phyloP scores from a whole-genome alignment of 2,888 invertebrate species.

The Glyphotaelius pellucidus region DNA sequence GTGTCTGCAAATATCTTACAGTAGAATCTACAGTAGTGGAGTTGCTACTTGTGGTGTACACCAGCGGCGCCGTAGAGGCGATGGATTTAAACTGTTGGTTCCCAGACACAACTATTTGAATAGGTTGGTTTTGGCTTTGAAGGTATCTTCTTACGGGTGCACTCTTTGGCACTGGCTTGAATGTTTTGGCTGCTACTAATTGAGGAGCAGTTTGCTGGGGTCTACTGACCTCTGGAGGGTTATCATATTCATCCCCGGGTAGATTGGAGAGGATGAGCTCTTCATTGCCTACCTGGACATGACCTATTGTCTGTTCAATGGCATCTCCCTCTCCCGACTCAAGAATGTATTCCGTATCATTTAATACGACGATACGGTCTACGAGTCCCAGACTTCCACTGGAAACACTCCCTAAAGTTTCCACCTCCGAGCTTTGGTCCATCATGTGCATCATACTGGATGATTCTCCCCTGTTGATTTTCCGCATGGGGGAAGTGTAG shows the following conservation, averaged over 20 bases:
- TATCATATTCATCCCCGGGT: slow-evolving; percentile 43
- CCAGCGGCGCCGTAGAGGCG: slow-evolving; percentile 72
- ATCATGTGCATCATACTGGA: slow-evolving; percentile 65
- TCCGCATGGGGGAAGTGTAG: slow-evolving; percentile 67
- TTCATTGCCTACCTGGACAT: slow-evolving; percentile 55
- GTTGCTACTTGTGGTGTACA: slow-evolving; percentile 51
- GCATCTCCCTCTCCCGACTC: slow-evolving; percentile 66
- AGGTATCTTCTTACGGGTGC: slow-evolving; percentile 46
- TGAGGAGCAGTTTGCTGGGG: slow-evolving; percentile 52
- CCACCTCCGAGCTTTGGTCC: slow-evolving; percentile 75
- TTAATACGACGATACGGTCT: slow-evolving; percentile 77
- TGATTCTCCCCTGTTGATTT: slow-evolving; percentile 17
- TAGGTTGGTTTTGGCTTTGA: slow-evolving; percentile 71
- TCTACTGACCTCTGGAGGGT: slow-evolving; percentile 49
- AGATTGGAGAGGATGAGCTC: slow-evolving; percentile 60
- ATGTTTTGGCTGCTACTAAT: slow-evolving; percentile 41
- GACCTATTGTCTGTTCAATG: slow-evolving; percentile 65
- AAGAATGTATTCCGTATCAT: slow-evolving; percentile 79
- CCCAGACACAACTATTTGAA: slow-evolving; percentile 76
- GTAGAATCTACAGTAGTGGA: slow-evolving; percentile 41
- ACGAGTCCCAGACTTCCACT: slow-evolving; percentile 77
- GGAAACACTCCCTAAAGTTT: slow-evolving; percentile 77
- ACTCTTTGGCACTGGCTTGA: slow-evolving; percentile 47
- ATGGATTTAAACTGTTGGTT: slow-evolving; percentile 76
- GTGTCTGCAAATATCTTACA: slow-evolving; percentile 47